Evolutionary conservation across 2,797 vertebrate species (phyloP), one percentile per base, ranked within the genome.

Genomic region (Chromobotia macracanthus): DNA sequence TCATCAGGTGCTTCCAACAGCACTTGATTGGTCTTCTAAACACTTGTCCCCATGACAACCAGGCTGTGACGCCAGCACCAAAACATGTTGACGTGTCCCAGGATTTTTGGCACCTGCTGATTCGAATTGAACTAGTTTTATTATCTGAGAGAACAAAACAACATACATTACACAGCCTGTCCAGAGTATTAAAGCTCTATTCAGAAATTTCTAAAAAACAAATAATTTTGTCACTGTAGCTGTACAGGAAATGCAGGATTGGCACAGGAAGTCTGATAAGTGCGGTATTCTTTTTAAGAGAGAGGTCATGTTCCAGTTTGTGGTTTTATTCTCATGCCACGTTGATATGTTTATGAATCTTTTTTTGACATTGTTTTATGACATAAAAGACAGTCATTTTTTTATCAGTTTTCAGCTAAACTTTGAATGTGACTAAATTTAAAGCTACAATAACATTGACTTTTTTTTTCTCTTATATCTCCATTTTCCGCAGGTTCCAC

Each of bases 401-500:
- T n/a, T n/a, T n/a, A n/a, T n/a, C n/a, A n/a, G n/a, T n/a, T n/a
- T n/a, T n/a, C n/a, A n/a, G n/a, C n/a, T n/a, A n/a, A n/a, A n/a
- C n/a, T n/a, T n/a, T n/a, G n/a, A n/a, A n/a, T n/a, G n/a, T n/a
- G n/a, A n/a, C n/a, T n/a, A n/a, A n/a, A n/a, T n/a, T n/a, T n/a
- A n/a, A 50, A 50, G 48, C 16, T n/a, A 51, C 16, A 35, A 73
- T 56, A 16, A 18, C n/a, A 75, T 46, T 63, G 23, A 16, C n/a
- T 25, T 1, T 50, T n/a, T 73, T 9, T 56, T 3, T 41, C 4
- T 72, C 11, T 68, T 60, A n/a, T n/a, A n/a, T 65, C 11, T 58
- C n/a, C 58, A n/a, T 64, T 64, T 75, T 8, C 70, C 68, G 12
- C 70, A 89, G 88, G 82, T 38, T 82, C 85, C 1, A 58, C 83